Evolutionary conservation across 35 echinoderm and acorn worm species (phyloP), one percentile per base, ranked within the genome.

Genomic region (Heliocidaris tuberculata): DNA sequence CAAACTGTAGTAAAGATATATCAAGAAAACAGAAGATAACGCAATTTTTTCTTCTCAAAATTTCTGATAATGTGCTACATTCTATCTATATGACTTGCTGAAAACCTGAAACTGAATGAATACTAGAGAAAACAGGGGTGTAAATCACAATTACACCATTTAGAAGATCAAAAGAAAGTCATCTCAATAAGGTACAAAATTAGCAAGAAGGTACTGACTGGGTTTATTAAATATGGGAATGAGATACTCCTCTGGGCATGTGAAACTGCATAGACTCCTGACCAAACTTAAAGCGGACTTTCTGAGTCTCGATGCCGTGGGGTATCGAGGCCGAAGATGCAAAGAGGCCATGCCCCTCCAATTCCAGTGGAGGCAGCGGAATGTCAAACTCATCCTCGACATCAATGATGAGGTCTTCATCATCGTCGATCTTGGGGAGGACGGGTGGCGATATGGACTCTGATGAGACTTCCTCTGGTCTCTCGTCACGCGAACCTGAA

Each of bases 321-420:
- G 47, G 91, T 50, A 48, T 32, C 5, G n/a, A 10, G 1, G 17
- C 17, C 2, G 50, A 12, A 12, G 91, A 59, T 16, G 50, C 29
- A 59, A 13, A 93, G 17, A 93, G 91, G 48, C 50, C 50, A 93
- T 13, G 50, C 2, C 91, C 48, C 8, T 93, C 91, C 2, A 11
- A n/a, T 48, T 93, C 91, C 91, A 93, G 91, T 12, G 91, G 91
- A 59, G 91, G 91, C n/a, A 89, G 47, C 12, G 87, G 87, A 89
- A 93, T 27, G 10, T 93, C 91, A 59, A 93, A 59, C 50, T 93
- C 91, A 13, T 93, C 91, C 24, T 93, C 91, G 1, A 93, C 91
- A 59, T 93, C 50, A 15, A 93, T 59, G n/a, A 93, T 93, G 48
- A 93, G 47, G 27, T 93, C 91, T 42, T 93, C 91, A 29, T 93